Base-by-base conservation (phyloP, 2,113 vertebrate species). In the Nycticorax nycticorax region DNA sequence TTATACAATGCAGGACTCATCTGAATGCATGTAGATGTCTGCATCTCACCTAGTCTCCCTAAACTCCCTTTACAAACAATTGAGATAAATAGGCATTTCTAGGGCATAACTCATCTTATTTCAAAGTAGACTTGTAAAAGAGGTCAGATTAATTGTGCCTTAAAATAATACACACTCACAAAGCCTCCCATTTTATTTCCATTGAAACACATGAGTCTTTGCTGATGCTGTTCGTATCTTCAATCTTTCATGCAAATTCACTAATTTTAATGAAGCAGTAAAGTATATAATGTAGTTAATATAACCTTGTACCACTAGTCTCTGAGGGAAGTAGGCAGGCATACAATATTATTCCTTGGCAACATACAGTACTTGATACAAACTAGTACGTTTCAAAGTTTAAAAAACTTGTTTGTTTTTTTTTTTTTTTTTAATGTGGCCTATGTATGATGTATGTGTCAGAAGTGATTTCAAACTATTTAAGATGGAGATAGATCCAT, bases 391-490 rank as follows among this genome's bases (percentile, higher is more conserved):
- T 69, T 69, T 78, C 39, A 52, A 60, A 53, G 20, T 20, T 39
- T 8, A 35, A n/a, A 69, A 56, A 33, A n/a, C n/a, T n/a, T n/a
- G 14, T 32, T 30, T 18, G 23, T 30, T 26, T 16, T 39, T 32
- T 4, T 35, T 19, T 15, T 2, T 50, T 66, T 68, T 30, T 68
- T 41, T 21, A 21, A 53, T 33, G 9, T 18, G 5, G 1, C 9
- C 7, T 0, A 12, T 8, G 14, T 53, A 43, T 1, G 2, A 33
- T 0, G 0, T 27, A 24, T 43, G 41, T 75, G 9, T 57, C 27
- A 52, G n/a, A n/a, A 59, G 16, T 55, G 5, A 68, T 68, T 83
- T 55, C 53, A 55, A 55, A 10, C 1, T 45, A 26, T 53, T 62
- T 39, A 39, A 79, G 5, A 64, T 23, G 18, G 18, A 73, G 21